Evolutionary conservation across 1,140 invertebrate genomes (phyloP), one percentile per base, ranked within the genome.

Genomic region (Pseudomyrmex sp.): DNA sequence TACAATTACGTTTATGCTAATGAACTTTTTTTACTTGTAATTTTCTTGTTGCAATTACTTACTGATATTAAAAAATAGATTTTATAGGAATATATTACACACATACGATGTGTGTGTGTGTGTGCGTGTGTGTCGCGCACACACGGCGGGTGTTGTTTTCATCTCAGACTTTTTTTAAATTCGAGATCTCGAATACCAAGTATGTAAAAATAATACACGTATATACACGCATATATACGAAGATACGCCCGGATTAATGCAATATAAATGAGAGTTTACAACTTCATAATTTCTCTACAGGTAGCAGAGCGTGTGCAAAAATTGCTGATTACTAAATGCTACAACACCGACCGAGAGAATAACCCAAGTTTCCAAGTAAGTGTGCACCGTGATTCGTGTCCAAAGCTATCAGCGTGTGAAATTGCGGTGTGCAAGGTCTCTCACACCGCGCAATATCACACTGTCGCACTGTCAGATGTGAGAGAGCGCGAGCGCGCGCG

Each of bases 321-420:
- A 46, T 79, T 77, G 69, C 48, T 44, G 63, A 56, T 82, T 74
- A 63, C 69, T 74, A 82, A 56, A 54, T 52, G 72, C 66, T 72
- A 70, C 66, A 79, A 75, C 86, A 75, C 86, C 86, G 58, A 77
- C 61, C 50, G 23, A 10, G 82, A 84, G 72, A 84, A 87, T 87
- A 87, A 87, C 65, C 65, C 68, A 88, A 88, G 86, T 87, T 84
- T 50, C n/a, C 50, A 52, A 54, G 56, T 44, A 52, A 62, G 58
- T 52, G 35, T 35, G 35, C 35, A 26, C 9, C 68, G 66, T 18
- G 65, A 63, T 44, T 20, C n/a, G 83, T 65, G 18, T 59, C 54
- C 65, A 20, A 56, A n/a, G 66, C 63, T 82, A 73, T 52, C 68
- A 82, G 74, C 82, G 85, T 75, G 74, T 70, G 82, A 69, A 80